Evolutionary conservation across 2,888 invertebrate species (phyloP), one percentile per base, ranked within the genome.

Genomic region (Psococerastis gibbosa): DNA sequence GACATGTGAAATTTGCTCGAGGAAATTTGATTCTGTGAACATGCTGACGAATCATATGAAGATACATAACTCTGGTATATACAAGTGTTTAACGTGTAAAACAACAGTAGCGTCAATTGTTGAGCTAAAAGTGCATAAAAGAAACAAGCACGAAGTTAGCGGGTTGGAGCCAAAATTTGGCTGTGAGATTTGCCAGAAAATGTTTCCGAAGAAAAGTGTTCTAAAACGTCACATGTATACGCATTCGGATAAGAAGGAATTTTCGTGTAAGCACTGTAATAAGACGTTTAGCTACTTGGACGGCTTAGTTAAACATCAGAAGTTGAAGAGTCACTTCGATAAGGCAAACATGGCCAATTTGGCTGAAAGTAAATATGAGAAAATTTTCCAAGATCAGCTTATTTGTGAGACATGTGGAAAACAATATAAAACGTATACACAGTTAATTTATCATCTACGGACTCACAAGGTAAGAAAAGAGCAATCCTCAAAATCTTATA

Each of bases 361-460:
- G 5, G 17, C 38, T 13, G 38, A 38, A 38, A 17, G 18, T 4
- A 38, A 38, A 11, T 38, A 38, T 22, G 38, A 38, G 11, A 38
- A 38, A 11, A 22, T 38, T 5, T 38, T 18, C 20, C 17, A 38
- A 38, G 38, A 38, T 18, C 17, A 18, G 18, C 18, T 38, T 4
- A 38, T 38, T 4, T 38, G 38, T 22, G 38, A 38, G 20, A 38
- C 3, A 5, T 38, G 38, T 22, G 38, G 38, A 22, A 38, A 38
- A 20, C 20, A 17, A 20, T 38, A 17, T 38, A 17, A 17, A 38
- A 38, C 38, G 4, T 5, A 17, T 20, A 17, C 16, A 3, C 5
- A 5, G 38, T 11, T 38, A 3, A 38, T 18, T 18, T 15, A 3
- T 3, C 38, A 38, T 18, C 22, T 38, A 6, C 17, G 38, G 20